Percentiles rank a stretch among this genome's conserved stretches.
Evolutionary conservation across 2,797 vertebrate genomes (phyloP).

Genomic region (Microctenopoma stevenorrisi): DNA sequence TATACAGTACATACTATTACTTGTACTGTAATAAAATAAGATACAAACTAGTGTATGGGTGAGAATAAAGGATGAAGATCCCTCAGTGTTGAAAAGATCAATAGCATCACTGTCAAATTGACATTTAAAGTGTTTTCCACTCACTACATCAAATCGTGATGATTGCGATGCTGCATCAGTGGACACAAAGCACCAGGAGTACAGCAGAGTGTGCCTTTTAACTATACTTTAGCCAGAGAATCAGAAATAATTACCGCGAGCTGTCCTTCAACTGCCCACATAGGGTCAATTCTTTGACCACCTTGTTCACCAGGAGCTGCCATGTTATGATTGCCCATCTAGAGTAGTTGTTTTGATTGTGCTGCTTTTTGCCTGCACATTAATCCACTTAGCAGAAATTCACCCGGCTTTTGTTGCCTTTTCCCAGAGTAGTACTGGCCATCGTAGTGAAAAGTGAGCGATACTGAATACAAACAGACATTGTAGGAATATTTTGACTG

Average conservation of each 20-base stretch:
- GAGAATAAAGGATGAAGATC: background rate
- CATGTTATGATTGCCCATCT: slow-evolving; percentile 50
- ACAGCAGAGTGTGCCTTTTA: slow-evolving; percentile 47
- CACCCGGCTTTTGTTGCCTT: slow-evolving; percentile 10
- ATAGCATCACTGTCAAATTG: slow-evolving; percentile 25
- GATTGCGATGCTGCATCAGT: slow-evolving; percentile 20
- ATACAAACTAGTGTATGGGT: background rate
- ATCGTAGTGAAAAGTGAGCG: background rate
- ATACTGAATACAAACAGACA: slow-evolving; percentile 14
- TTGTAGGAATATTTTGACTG: background rate
- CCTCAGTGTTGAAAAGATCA: background rate
- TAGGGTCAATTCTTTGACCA: slow-evolving; percentile 61
- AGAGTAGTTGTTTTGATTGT: slow-evolving; percentile 58
- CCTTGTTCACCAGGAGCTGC: slow-evolving; percentile 56
- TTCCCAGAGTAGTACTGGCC: background rate
- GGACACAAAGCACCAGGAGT: slow-evolving; percentile 39
- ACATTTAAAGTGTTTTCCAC: slow-evolving; percentile 24
- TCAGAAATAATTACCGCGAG: slow-evolving; percentile 66
- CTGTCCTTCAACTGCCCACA: slow-evolving; percentile 63
- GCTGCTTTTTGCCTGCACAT: slow-evolving; percentile 4
- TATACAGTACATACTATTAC: too few species aligned
- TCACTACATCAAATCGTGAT: slow-evolving; percentile 3
- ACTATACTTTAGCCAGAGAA: slow-evolving; percentile 50
- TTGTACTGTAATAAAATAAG: background rate
- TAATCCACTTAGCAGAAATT: slow-evolving; percentile 36